Evolutionary conservation across 2,888 invertebrate genomes (phyloP).

Genomic region (Eurois occulta): DNA sequence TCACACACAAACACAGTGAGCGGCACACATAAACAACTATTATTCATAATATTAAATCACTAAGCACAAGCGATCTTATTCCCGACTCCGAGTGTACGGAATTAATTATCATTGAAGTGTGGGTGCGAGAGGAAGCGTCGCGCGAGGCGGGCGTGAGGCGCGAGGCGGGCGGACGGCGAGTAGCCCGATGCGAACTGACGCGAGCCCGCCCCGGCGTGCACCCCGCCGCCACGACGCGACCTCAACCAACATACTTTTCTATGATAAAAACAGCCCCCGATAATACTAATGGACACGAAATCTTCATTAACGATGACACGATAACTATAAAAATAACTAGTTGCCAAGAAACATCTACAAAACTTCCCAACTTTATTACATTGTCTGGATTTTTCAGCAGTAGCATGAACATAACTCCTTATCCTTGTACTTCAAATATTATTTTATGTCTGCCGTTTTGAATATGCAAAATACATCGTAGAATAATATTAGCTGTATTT

Average conservation of each 20-base stretch:
- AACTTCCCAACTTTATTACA: constrained; percentile 31
- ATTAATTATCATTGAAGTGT: constrained; percentile 71
- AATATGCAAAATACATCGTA: constrained; percentile 54
- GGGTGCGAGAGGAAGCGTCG: constrained; percentile 61
- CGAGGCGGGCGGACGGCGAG: constrained; percentile 81
- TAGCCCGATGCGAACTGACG: constrained; percentile 87
- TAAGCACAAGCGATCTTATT: constrained; percentile 73
- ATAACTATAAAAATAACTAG: constrained; percentile 55
- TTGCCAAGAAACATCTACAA: constrained; percentile 41
- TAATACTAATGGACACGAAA: constrained; percentile 61
- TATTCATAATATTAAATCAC: constrained; percentile 76
- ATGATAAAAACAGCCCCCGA: constrained; percentile 74
- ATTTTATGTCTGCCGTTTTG: constrained; percentile 47
- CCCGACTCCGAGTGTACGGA: constrained; percentile 67
- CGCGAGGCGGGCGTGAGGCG: constrained; percentile 81
- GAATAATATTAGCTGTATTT: constrained; percentile 55
- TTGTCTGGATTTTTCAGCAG: constrained; percentile 28
- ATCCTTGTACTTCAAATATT: constrained; percentile 17
- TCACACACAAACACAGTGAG: constrained; percentile 72
- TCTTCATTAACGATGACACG: constrained; percentile 57
- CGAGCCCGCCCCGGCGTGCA: constrained; percentile 78
- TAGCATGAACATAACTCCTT: constrained; percentile 27
- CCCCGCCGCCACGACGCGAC: constrained; percentile 82
- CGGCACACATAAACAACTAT: constrained; percentile 66
- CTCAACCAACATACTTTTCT: constrained; percentile 80